These are phyloP conservation scores for Esox lucius DNA, from an alignment of 2,797 vertebrate genomes.

Conservation along the genomic window DNA sequence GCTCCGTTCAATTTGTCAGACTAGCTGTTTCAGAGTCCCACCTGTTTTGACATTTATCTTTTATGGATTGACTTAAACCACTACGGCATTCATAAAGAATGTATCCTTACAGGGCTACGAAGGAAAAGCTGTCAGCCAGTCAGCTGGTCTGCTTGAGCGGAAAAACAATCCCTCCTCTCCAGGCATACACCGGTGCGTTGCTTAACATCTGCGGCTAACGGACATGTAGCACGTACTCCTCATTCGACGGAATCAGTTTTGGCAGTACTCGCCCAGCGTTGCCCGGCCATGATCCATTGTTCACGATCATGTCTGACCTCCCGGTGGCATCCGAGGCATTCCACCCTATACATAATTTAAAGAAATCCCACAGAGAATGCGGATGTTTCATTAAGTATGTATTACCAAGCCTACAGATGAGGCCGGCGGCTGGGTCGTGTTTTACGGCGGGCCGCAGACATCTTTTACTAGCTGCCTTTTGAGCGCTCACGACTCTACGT, in stretches of 20 bases:
- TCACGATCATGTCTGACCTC: conserved; percentile 46
- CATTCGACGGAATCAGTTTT: not conserved
- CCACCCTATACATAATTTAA: conserved; percentile 44
- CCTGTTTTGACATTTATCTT: no score
- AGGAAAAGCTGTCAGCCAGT: not conserved
- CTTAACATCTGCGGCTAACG: conserved; percentile 24
- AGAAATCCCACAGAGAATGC: conserved; percentile 46
- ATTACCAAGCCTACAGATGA: conserved; percentile 41
- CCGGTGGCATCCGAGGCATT: conserved; percentile 31
- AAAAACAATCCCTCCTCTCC: conserved; percentile 39
- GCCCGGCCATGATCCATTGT: conserved; percentile 47
- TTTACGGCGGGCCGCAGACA: conserved; percentile 43
- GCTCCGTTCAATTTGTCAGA: no score
- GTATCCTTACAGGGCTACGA: not conserved
- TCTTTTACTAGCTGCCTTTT: conserved; percentile 25
- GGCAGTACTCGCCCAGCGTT: conserved; percentile 30
- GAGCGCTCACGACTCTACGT: no score
- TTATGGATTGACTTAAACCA: no score
- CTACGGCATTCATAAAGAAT: no score
- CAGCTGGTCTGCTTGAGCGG: not conserved
- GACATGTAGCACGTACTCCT: not conserved
- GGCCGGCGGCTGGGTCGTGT: conserved; percentile 53
- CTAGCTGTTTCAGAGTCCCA: no score
- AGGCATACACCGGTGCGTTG: conserved; percentile 38
- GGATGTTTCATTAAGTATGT: conserved; percentile 60